These are phyloP conservation scores for Ancistrus triradiatus DNA, from an alignment of 2,113 vertebrate genomes.

Conservation along the genomic window DNA sequence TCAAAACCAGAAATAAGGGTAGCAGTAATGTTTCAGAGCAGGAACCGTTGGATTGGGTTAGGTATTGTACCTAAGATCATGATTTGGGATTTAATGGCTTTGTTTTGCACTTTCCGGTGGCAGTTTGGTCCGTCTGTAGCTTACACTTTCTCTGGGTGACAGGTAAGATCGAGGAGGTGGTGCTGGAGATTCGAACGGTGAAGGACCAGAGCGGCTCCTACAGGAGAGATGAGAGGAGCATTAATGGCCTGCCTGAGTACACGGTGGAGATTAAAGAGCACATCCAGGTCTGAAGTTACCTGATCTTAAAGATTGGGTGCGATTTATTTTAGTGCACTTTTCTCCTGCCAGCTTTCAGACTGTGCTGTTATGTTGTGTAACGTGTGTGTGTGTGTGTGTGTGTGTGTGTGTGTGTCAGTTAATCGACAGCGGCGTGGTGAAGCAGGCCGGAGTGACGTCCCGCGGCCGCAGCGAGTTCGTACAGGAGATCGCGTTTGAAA, in stretches of 20 bases:
- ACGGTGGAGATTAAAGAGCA: constrained; percentile 88
- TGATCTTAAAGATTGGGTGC: too few species aligned
- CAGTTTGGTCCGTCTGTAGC: neutral
- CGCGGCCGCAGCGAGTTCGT: constrained; percentile 91
- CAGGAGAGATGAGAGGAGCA: constrained; percentile 70
- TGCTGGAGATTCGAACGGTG: constrained; percentile 86
- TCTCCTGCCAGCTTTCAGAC: too few species aligned
- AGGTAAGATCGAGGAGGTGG: constrained; percentile 96
- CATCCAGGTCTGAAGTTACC: constrained; percentile 74
- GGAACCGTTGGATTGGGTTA: too few species aligned
- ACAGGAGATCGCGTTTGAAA: constrained; percentile 91
- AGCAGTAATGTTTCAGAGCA: too few species aligned
- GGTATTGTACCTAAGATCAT: too few species aligned
- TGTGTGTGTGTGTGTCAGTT: constrained; percentile 72
- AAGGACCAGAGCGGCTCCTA: constrained; percentile 73
- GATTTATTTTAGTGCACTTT: too few species aligned
- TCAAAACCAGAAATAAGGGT: too few species aligned
- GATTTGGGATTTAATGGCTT: too few species aligned
- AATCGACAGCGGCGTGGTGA: constrained; percentile 83
- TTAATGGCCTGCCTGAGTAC: constrained; percentile 88
- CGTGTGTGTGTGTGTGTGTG: too few species aligned
- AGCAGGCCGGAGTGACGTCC: constrained; percentile 76
- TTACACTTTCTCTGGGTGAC: neutral
- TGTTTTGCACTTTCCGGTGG: neutral
- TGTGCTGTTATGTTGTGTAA: too few species aligned